phyloP scores from a whole-genome alignment of 2,113 vertebrate species.

The Pontoporia blainvillei region DNA sequence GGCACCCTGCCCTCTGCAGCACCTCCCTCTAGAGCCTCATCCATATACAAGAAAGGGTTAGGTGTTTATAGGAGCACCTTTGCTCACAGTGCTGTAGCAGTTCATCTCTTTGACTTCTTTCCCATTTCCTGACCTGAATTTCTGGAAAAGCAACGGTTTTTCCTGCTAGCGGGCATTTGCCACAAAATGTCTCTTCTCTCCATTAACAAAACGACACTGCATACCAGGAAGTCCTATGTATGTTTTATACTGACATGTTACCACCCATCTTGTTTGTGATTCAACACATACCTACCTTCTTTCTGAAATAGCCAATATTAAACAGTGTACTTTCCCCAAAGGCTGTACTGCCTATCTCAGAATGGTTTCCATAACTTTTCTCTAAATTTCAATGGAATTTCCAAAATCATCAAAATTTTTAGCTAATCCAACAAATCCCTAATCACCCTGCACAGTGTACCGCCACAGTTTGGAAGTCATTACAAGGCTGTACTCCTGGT shows the following conservation, averaged over 20 bases:
- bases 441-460: background rate
- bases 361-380: background rate
- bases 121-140: background rate
- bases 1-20: background rate
- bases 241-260: background rate
- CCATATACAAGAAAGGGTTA: background rate
- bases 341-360: background rate
- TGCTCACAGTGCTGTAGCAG: background rate
- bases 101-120: background rate
- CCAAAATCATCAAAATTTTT: conserved; percentile 18
- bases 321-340: background rate
- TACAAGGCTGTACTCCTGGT: background rate
- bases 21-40: background rate
- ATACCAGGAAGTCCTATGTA: background rate
- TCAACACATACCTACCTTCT: background rate
- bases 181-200: background rate
- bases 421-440: background rate
- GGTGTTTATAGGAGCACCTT: background rate
- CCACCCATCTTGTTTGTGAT: background rate
- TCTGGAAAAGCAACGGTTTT: conserved; percentile 26
- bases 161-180: background rate
- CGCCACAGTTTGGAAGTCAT: background rate
- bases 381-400: conserved; percentile 34
- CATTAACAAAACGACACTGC: background rate
- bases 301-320: background rate